Percentiles rank a stretch among this genome's conserved stretches.
phyloP scores from a whole-genome alignment of 2,797 vertebrate species.

The Knipowitschia caucasica region DNA sequence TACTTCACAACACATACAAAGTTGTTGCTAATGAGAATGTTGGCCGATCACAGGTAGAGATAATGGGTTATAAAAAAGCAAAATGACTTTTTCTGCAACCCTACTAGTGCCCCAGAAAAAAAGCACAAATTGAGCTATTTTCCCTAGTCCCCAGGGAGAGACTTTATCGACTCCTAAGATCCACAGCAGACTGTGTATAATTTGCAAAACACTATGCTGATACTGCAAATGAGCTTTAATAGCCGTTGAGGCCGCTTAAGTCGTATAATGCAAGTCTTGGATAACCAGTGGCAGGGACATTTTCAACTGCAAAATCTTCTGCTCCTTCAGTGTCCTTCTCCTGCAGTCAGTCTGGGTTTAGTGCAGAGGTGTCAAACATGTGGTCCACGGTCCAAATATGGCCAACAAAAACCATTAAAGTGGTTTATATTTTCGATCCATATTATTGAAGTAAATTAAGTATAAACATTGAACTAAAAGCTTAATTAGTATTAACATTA shows the following conservation, averaged over 20 bases:
- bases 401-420: no score
- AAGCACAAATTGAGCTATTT: slow-evolving; percentile 74
- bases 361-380: no score
- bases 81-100: slow-evolving; percentile 53
- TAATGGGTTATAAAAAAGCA: slow-evolving; percentile 52
- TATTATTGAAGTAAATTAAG: no score
- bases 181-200: slow-evolving; percentile 72
- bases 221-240: slow-evolving; percentile 81
- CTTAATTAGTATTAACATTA: no score
- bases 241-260: slow-evolving; percentile 70
- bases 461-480: no score
- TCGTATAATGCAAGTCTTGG: slow-evolving; percentile 66
- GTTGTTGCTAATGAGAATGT: slow-evolving; percentile 58
- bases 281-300: slow-evolving; percentile 63
- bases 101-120: slow-evolving; percentile 69
- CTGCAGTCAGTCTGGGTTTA: slow-evolving; percentile 57
- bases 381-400: no score
- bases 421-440: no score
- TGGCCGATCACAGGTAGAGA: slow-evolving; percentile 75
- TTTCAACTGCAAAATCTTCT: slow-evolving; percentile 38
- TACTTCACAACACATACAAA: slow-evolving; percentile 58
- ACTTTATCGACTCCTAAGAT: slow-evolving; percentile 68
- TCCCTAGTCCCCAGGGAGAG: slow-evolving; percentile 54
- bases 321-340: slow-evolving; percentile 56
- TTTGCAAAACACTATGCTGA: slow-evolving; percentile 76